Evolutionary conservation across 2,888 invertebrate species (phyloP), one percentile per base, ranked within the genome.

Genomic region (Pandemis heparana): DNA sequence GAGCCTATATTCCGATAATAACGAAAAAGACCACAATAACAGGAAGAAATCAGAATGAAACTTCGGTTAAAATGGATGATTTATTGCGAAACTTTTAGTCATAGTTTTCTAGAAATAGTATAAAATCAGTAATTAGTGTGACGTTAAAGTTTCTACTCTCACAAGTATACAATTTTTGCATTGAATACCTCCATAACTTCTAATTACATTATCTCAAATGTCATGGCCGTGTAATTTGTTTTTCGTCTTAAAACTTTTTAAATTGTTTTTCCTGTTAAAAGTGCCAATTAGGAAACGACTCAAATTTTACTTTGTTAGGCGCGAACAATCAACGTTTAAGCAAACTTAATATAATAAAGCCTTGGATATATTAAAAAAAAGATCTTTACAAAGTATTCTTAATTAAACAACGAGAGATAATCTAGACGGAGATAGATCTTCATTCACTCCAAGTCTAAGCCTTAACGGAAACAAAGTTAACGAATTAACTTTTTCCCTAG

Each of bases 331-430:
- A 18, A 8, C 14, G 53, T 18, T 1, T 9, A n/a, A n/a, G 53
- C 18, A 62, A 32, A n/a, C 16, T 72, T 48, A 1, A 63, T 43
- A 63, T n/a, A 5, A 72, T 16, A 61, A 7, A 14, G 0, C 41
- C 53, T 18, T 38, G 18, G 46, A 53, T 38, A 32, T 14, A 56
- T 41, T 72, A 48, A 73, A 64, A 73, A 23, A 59, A 62, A 46
- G 7, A 70, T 43, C 39, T 38, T 18, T n/a, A 71, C 39, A 38
- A 61, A 74, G 64, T 61, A 60, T 59, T 64, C 64, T 73, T 70
- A 74, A 74, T 70, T 65, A 74, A 74, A 41, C 64, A 64, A 56
- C 5, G 38, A 56, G 67, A 70, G 70, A 61, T 70, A 70, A 70
- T 74, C 65, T 65, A 70, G 60, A 65, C 70, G 32, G n/a, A 60